Percentiles rank a stretch among this genome's conserved stretches.
phyloP scores from a whole-genome alignment of 2,888 invertebrate species.

The Mimachlamys varia region DNA sequence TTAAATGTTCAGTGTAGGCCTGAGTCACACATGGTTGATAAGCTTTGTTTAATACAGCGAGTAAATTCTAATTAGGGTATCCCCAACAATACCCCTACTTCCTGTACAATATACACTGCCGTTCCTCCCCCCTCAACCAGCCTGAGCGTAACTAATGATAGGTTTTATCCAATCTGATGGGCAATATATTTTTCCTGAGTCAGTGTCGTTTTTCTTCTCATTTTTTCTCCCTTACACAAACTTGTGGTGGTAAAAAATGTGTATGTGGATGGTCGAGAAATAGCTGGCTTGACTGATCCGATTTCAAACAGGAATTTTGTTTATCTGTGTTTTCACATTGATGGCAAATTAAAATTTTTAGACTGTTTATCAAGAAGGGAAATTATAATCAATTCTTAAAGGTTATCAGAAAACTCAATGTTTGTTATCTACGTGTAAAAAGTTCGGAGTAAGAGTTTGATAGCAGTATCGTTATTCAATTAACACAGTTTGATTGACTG shows the following conservation, averaged over 20 bases:
- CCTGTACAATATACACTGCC: neutral
- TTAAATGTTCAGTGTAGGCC: neutral
- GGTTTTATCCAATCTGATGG: slow-evolving; percentile 28
- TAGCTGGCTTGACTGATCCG: neutral
- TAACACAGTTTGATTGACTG: too few relatives aligned
- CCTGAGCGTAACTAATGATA: neutral
- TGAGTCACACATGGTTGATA: slow-evolving; percentile 11
- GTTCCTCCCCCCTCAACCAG: neutral
- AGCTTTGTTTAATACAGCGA: slow-evolving; percentile 22
- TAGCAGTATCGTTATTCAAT: too few relatives aligned
- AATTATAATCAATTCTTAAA: too few relatives aligned
- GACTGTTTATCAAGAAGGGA: neutral
- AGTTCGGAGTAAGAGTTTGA: too few relatives aligned
- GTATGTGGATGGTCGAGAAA: neutral
- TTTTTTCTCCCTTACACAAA: slow-evolving; percentile 3
- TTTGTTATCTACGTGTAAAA: too few relatives aligned
- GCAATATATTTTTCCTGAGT: slow-evolving; percentile 16
- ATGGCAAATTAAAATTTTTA: neutral
- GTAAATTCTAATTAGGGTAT: neutral
- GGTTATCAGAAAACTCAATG: too few relatives aligned
- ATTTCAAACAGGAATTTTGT: slow-evolving; percentile 13
- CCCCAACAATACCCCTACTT: slow-evolving; percentile 4
- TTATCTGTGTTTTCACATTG: neutral
- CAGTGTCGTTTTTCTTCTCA: slow-evolving; percentile 1
- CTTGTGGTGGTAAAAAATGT: neutral